Base-by-base conservation (phyloP, 2,113 vertebrate species). In the Theristicus caerulescens region DNA sequence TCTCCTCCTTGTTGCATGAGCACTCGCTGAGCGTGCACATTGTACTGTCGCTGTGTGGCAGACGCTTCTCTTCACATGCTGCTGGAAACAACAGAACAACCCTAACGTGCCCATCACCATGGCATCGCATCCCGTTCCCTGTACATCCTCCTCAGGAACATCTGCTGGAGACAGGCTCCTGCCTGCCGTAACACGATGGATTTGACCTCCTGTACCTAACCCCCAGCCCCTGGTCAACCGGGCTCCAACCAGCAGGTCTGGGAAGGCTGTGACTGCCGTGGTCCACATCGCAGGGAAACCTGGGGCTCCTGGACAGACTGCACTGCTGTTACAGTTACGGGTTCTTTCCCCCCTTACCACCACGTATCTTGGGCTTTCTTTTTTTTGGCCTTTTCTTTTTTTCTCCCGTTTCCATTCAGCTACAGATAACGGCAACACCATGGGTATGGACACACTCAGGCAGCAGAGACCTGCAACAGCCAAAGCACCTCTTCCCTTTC, bases 161-260 rank as follows among this genome's bases (percentile, higher is more conserved):
- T 0, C 52, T 64, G 24, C 51, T 64, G 49, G 58, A 22, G 15
- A 6, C n/a, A 54, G 32, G 32, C 73, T 32, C 36, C 80, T 58
- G 49, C 19, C 47, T 2, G 3, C 0, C 1, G 13, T 2, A 55
- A n/a, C 1, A 2, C 0, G 21, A 46, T 9, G 40, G 65, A 19
- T n/a, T 24, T 19, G 2, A 27, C 38, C 76, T 2, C 2, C 52
- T 18, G 36, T 11, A 13, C 42, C 44, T 36, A 42, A 55, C 31
- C 44, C 32, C 42, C 62, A 51, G 11, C 29, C 18, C 38, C 16
- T 10, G 38, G 5, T 31, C 59, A 71, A 22, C 12, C 0, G 1
- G 10, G 21, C n/a, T 82, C 47, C 47, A 29, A 2, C 4, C 73
- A 58, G 34, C 67, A 34, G 27, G 4, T 31, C 24, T 66, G 29